phyloP scores from a whole-genome alignment of 1,140 invertebrate species.

The Aphelenchoides besseyi region DNA sequence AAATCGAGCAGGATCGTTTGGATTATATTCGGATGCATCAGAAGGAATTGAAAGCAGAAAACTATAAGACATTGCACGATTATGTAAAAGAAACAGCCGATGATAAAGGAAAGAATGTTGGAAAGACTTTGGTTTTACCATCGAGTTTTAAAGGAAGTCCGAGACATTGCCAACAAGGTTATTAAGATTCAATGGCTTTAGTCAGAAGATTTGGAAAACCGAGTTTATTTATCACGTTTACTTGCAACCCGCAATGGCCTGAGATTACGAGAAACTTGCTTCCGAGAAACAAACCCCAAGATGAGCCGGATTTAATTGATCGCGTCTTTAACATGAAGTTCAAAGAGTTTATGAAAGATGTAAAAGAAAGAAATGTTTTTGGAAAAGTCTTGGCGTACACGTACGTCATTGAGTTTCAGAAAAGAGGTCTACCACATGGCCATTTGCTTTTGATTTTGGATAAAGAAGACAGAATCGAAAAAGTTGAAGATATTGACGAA shows the following conservation, averaged over 20 bases:
- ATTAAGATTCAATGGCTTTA: constrained; percentile 63
- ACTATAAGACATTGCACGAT: constrained; percentile 64
- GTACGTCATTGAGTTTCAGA: constrained; percentile 66
- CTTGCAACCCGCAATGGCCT: constrained; percentile 66
- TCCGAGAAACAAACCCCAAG: constrained; percentile 46
- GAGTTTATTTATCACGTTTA: constrained; percentile 66
- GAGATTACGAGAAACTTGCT: constrained; percentile 63
- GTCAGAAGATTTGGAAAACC: constrained; percentile 64
- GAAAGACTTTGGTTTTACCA: constrained; percentile 62
- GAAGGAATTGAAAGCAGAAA: constrained; percentile 64
- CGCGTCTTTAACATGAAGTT: constrained; percentile 67
- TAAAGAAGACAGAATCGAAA: constrained; percentile 53
- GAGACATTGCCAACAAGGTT: constrained; percentile 4
- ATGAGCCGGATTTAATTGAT: constrained; percentile 65
- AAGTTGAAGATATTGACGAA: constrained; percentile 63
- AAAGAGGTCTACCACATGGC: constrained; percentile 66
- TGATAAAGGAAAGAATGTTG: constrained; percentile 34
- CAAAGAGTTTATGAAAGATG: constrained; percentile 63
- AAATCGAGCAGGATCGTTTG: constrained; percentile 65
- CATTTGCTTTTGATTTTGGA: constrained; percentile 64
- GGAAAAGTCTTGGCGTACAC: constrained; percentile 46
- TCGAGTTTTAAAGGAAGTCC: constrained; percentile 40
- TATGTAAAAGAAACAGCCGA: constrained; percentile 36
- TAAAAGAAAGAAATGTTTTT: constrained; percentile 50
- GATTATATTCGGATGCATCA: constrained; percentile 64